phyloP scores from a whole-genome alignment of 2,797 vertebrate species.

The Eulemur albifrons region DNA sequence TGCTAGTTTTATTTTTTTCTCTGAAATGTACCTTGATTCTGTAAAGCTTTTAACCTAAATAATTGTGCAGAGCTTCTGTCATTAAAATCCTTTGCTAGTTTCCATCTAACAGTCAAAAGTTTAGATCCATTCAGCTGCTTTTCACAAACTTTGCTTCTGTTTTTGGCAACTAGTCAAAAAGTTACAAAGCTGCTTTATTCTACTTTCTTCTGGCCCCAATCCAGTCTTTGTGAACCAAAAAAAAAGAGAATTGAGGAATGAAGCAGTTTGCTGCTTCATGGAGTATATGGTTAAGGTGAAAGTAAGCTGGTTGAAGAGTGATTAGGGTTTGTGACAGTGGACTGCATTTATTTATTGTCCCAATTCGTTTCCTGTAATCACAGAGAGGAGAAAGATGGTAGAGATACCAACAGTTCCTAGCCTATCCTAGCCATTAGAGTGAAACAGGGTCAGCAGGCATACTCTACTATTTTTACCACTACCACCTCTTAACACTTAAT shows the following conservation, averaged over 20 bases:
- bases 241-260: neutral
- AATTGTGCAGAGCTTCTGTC: neutral
- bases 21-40: neutral
- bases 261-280: neutral
- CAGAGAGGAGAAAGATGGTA: neutral
- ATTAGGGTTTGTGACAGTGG: neutral
- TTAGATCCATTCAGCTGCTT: slow-evolving; percentile 2
- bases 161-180: slow-evolving; percentile 44
- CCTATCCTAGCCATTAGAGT: neutral
- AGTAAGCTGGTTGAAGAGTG: neutral
- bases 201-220: neutral
- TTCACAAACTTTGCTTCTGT: neutral
- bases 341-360: neutral
- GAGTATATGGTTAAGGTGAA: neutral
- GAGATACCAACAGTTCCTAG: neutral
- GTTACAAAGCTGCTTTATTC: slow-evolving; percentile 59
- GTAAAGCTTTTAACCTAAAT: slow-evolving; percentile 23
- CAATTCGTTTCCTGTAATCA: neutral
- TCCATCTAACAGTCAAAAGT: neutral
- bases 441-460: neutral
- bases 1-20: neutral
- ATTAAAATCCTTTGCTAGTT: slow-evolving; percentile 27
- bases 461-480: slow-evolving; percentile 19
- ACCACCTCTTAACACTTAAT: neutral
- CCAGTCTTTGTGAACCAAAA: slow-evolving; percentile 48